Conservation (phyloP, 2,888 invertebrate genomes). For the Oligia strigilis region DNA sequence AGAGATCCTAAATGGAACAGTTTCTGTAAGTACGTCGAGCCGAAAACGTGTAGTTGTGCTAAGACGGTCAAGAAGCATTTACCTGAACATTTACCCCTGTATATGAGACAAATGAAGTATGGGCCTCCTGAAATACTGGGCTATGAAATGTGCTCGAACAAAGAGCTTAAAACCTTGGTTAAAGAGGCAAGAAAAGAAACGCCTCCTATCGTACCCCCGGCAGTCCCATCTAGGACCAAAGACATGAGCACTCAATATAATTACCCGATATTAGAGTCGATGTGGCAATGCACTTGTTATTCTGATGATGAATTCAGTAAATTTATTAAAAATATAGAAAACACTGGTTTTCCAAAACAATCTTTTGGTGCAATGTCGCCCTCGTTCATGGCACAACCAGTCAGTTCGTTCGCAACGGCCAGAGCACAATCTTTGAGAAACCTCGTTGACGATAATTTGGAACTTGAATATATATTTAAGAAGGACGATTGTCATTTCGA, state of each 20-base stretch:
- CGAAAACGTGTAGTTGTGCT: slow-evolving; percentile 77
- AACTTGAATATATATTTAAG: slow-evolving; percentile 78
- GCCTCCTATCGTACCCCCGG: slow-evolving; percentile 36
- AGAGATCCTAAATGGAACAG: slow-evolving; percentile 84
- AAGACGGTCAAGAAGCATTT: slow-evolving; percentile 81
- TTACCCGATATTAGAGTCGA: slow-evolving; percentile 76
- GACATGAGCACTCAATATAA: slow-evolving; percentile 77
- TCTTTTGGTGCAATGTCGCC: not conserved
- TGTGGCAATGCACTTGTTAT: slow-evolving; percentile 77
- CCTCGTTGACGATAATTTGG: slow-evolving; percentile 72
- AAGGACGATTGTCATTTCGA: slow-evolving; percentile 18
- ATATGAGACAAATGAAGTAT: slow-evolving; percentile 81
- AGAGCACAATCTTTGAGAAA: slow-evolving; percentile 76
- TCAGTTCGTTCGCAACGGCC: slow-evolving; percentile 72
- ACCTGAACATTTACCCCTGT: slow-evolving; percentile 80
- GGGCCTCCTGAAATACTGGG: slow-evolving; percentile 76
- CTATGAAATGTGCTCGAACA: slow-evolving; percentile 79
- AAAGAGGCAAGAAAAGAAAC: slow-evolving; percentile 65
- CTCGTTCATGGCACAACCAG: not conserved
- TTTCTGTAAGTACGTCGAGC: slow-evolving; percentile 76
- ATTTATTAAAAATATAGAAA: not conserved
- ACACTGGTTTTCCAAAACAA: not conserved
- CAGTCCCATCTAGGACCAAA: slow-evolving; percentile 70
- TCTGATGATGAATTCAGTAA: slow-evolving; percentile 24
- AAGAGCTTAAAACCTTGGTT: slow-evolving; percentile 76